A percentile compares a stretch with the other conserved stretches of the same genome.
Evolutionary conservation across 2,797 vertebrate species (phyloP).

Genomic region (Eulemur albifrons): DNA sequence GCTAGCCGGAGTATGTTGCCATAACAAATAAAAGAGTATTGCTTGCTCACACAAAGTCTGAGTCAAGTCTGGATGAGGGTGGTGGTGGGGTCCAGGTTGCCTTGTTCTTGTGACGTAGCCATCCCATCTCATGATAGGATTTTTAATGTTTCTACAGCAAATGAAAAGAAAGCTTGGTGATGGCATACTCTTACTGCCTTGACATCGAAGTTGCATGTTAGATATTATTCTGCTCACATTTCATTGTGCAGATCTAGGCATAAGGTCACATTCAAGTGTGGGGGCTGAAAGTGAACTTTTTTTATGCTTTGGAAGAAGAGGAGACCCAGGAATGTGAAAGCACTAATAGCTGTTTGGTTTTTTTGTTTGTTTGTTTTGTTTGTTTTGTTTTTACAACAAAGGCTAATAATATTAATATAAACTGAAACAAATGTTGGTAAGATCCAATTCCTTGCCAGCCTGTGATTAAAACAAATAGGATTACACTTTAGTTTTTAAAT

Average conservation of each 20-base stretch:
- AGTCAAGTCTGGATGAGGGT: neutral
- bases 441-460: neutral
- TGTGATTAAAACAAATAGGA: neutral
- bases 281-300: neutral
- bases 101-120: neutral
- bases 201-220: neutral
- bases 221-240: neutral
- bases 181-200: neutral
- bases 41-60: neutral
- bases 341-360: no score
- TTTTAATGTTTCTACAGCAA: neutral
- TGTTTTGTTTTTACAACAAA: neutral
- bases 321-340: neutral
- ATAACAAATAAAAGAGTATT: neutral
- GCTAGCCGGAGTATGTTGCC: neutral
- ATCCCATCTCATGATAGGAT: neutral
- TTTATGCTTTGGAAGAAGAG: neutral
- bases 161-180: neutral
- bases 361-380: no score
- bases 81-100: no score
- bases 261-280: fast-evolving
- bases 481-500: neutral
- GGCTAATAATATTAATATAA: neutral
- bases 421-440: neutral
- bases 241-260: neutral